Percentiles rank a stretch among this genome's conserved stretches.
Evolutionary conservation across 1,140 invertebrate genomes (phyloP).

Genomic region (Ostrea denselamellosa): DNA sequence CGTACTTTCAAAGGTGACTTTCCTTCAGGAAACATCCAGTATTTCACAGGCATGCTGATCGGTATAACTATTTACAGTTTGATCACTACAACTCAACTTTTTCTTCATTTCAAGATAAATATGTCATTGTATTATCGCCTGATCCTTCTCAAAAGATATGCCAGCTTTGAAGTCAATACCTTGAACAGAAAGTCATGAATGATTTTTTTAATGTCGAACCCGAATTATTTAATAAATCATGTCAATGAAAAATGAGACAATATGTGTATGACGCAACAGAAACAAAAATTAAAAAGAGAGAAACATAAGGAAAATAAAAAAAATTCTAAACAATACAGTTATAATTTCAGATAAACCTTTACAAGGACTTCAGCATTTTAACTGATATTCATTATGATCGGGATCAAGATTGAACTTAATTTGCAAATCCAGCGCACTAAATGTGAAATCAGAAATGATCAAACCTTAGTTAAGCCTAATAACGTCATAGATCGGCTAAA

Average conservation of each 20-base stretch:
- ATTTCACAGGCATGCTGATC: constrained; percentile 36
- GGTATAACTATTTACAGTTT: not conserved
- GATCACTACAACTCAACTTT: no score
- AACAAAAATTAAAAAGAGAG: no score
- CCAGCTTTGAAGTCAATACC: no score
- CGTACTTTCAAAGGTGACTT: not conserved
- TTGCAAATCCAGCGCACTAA: not conserved
- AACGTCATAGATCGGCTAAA: no score
- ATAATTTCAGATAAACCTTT: not conserved
- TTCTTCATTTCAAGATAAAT: no score
- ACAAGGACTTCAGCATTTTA: not conserved
- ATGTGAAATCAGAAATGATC: not conserved
- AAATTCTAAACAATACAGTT: not conserved
- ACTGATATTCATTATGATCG: not conserved
- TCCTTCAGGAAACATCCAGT: constrained; percentile 15
- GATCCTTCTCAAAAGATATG: not conserved
- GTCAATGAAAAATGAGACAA: not conserved
- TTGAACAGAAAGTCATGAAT: not conserved
- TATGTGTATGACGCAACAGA: no score
- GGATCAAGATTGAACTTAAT: not conserved
- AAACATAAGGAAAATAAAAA: not conserved
- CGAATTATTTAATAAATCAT: not conserved
- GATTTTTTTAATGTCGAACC: not conserved
- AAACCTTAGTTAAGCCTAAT: not conserved
- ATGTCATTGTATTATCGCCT: not conserved